A percentile compares a stretch with the other conserved stretches of the same genome.
Evolutionary conservation across 2,888 invertebrate genomes (phyloP).

Genomic region (Drosophila melanocephala): DNA sequence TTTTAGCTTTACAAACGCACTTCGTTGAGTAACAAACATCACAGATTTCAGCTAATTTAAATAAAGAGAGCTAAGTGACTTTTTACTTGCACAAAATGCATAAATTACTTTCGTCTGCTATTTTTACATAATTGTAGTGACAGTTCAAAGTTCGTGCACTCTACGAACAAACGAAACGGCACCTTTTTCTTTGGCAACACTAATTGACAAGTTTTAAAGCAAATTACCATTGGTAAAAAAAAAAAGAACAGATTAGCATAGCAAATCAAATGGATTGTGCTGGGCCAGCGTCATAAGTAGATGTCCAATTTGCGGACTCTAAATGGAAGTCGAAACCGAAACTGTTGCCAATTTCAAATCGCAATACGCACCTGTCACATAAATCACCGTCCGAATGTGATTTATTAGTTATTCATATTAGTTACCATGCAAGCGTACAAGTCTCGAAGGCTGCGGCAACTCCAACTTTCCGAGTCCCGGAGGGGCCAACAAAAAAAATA

Average conservation of each 20-base stretch:
- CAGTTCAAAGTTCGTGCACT: conserved; percentile 16
- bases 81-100: neutral
- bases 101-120: neutral
- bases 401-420: conserved; percentile 80
- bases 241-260: conserved; percentile 40
- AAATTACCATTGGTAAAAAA: conserved; percentile 46
- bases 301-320: conserved; percentile 68
- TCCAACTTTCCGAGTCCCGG: conserved; percentile 40
- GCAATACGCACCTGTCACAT: conserved; percentile 80
- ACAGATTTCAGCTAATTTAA: neutral
- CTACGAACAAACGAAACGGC: conserved; percentile 18
- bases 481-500: conserved; percentile 41
- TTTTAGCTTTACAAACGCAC: neutral
- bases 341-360: conserved; percentile 79
- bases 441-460: conserved; percentile 39
- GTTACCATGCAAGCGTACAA: conserved; percentile 56
- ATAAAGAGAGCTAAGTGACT: neutral
- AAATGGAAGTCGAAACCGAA: conserved; percentile 58
- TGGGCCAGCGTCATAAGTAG: conserved; percentile 48
- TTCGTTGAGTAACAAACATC: neutral
- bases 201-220: conserved; percentile 56
- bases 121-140: neutral
- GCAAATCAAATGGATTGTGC: conserved; percentile 40
- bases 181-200: conserved; percentile 33
- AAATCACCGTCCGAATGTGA: conserved; percentile 75